Evolutionary conservation across 2,888 invertebrate species (phyloP), one percentile per base, ranked within the genome.

Genomic region (Tetropium fuscum): DNA sequence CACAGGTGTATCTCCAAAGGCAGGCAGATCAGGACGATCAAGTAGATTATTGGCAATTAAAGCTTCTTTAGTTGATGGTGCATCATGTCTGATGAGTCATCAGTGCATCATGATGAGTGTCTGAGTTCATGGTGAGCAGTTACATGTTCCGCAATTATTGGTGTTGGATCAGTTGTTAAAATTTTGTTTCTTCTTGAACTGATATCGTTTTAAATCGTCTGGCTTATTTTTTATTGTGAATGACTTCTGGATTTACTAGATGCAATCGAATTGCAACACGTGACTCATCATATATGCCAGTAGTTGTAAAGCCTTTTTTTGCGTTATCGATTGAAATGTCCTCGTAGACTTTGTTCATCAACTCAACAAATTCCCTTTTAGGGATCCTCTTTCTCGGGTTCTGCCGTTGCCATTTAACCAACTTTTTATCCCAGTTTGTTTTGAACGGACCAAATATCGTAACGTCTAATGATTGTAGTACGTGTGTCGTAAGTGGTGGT

Each of bases 371-470:
- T 32, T 32, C 19, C 15, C 16, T 8, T 18, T 48, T 48, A 7
- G 48, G 48, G 4, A 48, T 48, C 16, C 19, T 32, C 11, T 36
- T 49, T 15, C 49, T 34, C 6, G 49, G 36, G 10, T 49, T 34
- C 20, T 34, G 10, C 8, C 49, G 11, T 32, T 49, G 20, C 49
- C 49, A 49, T 10, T 11, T 13, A 10, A 49, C 34, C 6, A 49
- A 10, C 6, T 36, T 6, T 16, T 16, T 34, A 36, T 49, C 36
- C 49, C 49, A 40, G 10, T 30, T 11, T 11, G 30, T 40, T 19
- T 48, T 48, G 32, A 48, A 55, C 10, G 55, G 55, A 15, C 49
- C 59, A 49, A 55, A 59, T 30, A 60, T 53, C 30, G 55, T 34
- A 44, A 60, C 55, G 55, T 58, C 53, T 2, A 58, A 45, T 55